Evolutionary conservation across 2,888 invertebrate genomes (phyloP).

Genomic region (Brachypterus glaber): DNA sequence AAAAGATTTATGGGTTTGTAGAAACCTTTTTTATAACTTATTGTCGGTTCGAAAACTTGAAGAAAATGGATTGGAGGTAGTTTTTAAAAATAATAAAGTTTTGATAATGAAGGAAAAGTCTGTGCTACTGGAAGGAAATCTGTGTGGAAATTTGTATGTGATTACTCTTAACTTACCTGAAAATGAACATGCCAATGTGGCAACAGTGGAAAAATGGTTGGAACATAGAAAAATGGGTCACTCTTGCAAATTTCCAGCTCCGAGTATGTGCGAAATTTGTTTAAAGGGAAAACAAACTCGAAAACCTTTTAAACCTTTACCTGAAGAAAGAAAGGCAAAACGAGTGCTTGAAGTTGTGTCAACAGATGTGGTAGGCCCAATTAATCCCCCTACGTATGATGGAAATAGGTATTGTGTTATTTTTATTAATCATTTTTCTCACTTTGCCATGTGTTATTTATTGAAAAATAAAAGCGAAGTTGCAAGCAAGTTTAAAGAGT

Average conservation of each 20-base stretch:
- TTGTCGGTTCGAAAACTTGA: conserved; percentile 15
- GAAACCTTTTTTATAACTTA: conserved; percentile 12
- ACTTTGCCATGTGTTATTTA: conserved; percentile 19
- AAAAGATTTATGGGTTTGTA: conserved; percentile 13
- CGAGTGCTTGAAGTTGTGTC: conserved; percentile 18
- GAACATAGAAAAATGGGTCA: conserved; percentile 21
- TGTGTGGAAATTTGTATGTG: too few relatives aligned
- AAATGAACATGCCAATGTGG: background rate
- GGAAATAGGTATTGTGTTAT: conserved; percentile 21
- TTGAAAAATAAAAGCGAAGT: conserved; percentile 23
- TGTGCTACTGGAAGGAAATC: background rate
- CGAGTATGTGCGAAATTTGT: conserved; percentile 15
- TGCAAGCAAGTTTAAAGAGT: conserved; percentile 19
- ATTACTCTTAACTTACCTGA: background rate
- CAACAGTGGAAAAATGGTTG: conserved; percentile 5
- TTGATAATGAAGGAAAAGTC: background rate
- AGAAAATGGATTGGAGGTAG: conserved; percentile 10
- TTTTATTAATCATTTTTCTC: conserved; percentile 23
- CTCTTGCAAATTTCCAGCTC: conserved; percentile 17
- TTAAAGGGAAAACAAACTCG: conserved; percentile 14
- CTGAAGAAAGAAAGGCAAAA: conserved; percentile 16
- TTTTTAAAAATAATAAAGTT: conserved; percentile 8
- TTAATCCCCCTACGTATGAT: conserved; percentile 17
- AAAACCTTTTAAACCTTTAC: conserved; percentile 8
- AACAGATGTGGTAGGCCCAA: conserved; percentile 24